These are phyloP conservation scores for Drosophila punjabiensis DNA, from an alignment of 1,140 invertebrate genomes.

Conservation along the genomic window DNA sequence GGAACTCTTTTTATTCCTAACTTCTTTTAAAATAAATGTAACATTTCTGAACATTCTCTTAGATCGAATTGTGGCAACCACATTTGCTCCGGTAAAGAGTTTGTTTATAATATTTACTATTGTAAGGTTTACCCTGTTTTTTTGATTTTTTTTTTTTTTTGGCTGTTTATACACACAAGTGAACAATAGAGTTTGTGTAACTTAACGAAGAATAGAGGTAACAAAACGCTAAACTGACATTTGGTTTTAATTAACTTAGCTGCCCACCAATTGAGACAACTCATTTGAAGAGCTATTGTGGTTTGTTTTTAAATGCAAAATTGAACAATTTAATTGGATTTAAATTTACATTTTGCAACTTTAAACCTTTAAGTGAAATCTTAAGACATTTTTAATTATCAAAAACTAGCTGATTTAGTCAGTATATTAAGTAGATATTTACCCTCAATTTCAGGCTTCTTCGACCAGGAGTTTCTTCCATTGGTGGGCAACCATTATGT, in stretches of 20 bases:
- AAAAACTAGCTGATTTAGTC: too few relatives aligned
- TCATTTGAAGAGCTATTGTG: constrained; percentile 1
- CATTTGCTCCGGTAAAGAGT: constrained; percentile 4
- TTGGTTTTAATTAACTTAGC: constrained; percentile 18
- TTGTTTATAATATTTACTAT: constrained; percentile 15
- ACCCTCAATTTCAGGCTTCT: not conserved
- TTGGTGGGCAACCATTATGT: constrained; percentile 6
- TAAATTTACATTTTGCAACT: too few relatives aligned
- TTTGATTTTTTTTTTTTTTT: not conserved
- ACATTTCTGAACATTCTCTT: constrained; percentile 1
- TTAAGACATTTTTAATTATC: not conserved
- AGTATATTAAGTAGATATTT: not conserved
- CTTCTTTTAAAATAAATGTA: constrained; percentile 2
- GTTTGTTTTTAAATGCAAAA: not conserved
- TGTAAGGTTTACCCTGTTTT: constrained; percentile 33
- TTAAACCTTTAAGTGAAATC: not conserved
- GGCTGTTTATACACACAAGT: constrained; percentile 32
- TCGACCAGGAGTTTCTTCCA: constrained; percentile 20
- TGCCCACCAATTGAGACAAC: constrained; percentile 29
- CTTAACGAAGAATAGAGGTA: not conserved
- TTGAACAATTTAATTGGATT: not conserved
- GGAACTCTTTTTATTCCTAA: constrained; percentile 9
- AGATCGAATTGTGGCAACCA: constrained; percentile 17
- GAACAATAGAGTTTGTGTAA: constrained; percentile 10
- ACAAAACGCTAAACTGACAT: constrained; percentile 15